These are phyloP conservation scores for Drosophila murphyi DNA, from an alignment of 1,140 invertebrate genomes.

Conservation along the genomic window DNA sequence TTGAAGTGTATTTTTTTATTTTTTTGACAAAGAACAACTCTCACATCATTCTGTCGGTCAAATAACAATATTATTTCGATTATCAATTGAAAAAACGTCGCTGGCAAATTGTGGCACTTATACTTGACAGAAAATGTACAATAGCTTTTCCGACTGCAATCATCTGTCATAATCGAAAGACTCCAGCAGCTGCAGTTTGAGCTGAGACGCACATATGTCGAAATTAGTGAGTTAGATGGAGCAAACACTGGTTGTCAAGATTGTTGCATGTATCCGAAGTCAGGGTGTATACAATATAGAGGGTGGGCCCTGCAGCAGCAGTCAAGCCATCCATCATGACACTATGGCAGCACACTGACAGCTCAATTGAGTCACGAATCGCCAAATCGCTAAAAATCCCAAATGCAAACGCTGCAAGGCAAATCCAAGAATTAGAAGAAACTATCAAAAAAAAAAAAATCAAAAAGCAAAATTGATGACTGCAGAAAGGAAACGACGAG, in stretches of 20 bases:
- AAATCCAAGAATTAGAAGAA: constrained; percentile 59
- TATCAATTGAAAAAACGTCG: constrained; percentile 15
- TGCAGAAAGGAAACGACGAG: constrained; percentile 63
- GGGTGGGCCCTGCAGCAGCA: too few relatives aligned
- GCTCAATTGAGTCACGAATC: constrained; percentile 56
- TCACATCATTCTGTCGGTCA: too few relatives aligned
- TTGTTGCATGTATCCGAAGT: constrained; percentile 15
- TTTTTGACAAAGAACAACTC: too few relatives aligned
- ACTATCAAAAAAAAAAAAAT: constrained; percentile 27
- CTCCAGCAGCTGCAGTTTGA: not conserved
- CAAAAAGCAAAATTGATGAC: constrained; percentile 67
- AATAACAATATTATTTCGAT: not conserved
- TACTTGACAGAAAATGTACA: not conserved
- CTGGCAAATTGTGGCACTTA: not conserved
- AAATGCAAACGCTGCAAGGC: constrained; percentile 73
- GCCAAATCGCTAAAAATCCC: constrained; percentile 56
- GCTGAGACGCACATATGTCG: constrained; percentile 19
- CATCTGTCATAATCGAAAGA: constrained; percentile 21
- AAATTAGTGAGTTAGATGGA: constrained; percentile 7
- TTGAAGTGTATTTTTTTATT: not conserved
- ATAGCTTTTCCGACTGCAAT: not conserved
- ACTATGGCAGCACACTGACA: constrained; percentile 42
- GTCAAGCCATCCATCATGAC: constrained; percentile 60
- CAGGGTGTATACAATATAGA: not conserved
- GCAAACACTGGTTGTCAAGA: not conserved